These are phyloP conservation scores for Catocala fraxini DNA, from an alignment of 2,888 invertebrate genomes.

Conservation along the genomic window DNA sequence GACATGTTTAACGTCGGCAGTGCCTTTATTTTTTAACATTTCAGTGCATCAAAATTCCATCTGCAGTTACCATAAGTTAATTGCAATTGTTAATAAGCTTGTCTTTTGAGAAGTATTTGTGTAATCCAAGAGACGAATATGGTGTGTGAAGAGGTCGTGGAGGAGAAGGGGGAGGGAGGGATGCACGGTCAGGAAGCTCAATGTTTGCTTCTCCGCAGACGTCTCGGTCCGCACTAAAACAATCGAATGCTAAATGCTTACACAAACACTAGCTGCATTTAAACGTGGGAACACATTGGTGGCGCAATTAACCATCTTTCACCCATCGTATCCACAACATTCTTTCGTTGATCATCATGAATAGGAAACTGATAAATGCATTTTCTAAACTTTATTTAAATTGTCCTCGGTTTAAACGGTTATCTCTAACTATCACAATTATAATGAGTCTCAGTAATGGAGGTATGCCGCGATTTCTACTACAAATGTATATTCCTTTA, in stretches of 20 bases:
- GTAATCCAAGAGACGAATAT: slow-evolving; percentile 30
- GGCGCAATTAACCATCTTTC: slow-evolving; percentile 80
- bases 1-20: slow-evolving; percentile 61
- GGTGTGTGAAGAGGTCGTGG: slow-evolving; percentile 30
- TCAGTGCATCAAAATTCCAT: slow-evolving; percentile 54
- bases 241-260: slow-evolving; percentile 86
- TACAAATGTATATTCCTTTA: slow-evolving; percentile 13
- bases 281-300: slow-evolving; percentile 84
- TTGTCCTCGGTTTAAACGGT: not conserved
- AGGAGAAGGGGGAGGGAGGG: slow-evolving; percentile 36
- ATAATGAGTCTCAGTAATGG: not conserved
- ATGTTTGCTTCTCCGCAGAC: slow-evolving; percentile 81
- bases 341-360: slow-evolving; percentile 56
- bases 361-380: slow-evolving; percentile 8
- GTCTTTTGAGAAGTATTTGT: slow-evolving; percentile 36
- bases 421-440: slow-evolving; percentile 1
- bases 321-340: slow-evolving; percentile 65
- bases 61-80: slow-evolving; percentile 33
- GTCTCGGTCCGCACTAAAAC: slow-evolving; percentile 85
- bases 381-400: slow-evolving; percentile 7
- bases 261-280: slow-evolving; percentile 84
- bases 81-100: slow-evolving; percentile 37
- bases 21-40: slow-evolving; percentile 66
- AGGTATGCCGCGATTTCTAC: not conserved
- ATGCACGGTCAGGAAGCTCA: slow-evolving; percentile 70